Base-by-base conservation (phyloP, 2,113 vertebrate species). In the Takifugu flavidus region DNA sequence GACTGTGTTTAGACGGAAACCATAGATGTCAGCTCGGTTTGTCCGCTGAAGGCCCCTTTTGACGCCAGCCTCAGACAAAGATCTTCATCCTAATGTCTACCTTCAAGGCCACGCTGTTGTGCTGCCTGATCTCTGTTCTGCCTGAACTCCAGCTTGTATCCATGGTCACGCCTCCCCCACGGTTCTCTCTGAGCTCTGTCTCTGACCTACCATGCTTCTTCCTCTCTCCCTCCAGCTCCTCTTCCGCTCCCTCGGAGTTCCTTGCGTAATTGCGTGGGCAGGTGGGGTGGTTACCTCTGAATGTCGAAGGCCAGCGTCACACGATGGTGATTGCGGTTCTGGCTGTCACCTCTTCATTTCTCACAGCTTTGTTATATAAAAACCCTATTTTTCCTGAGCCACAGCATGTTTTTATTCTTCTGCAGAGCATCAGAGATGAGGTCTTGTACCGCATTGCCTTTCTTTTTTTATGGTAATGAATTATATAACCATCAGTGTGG, bases 231-330 rank as follows among this genome's bases (percentile, higher is more conserved):
- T 69, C 44, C 25, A 8, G 70, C 25, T 6, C 65, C 12, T 29
- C 47, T 65, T 63, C 53, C 28, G 47, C 64, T 67, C 51, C 46
- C 0, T 1, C 13, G 55, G 43, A 7, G 15, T 55, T 20, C 49
- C 14, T 65, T 68, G 75, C 66, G 66, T 87, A 77, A 82, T 74
- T 50, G 56, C 6, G 49, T 68, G 27, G 61, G 73, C 61, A 84
- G 75, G 71, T 78, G 66, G 79, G 31, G 56, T 50, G 58, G 63
- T 59, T 52, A 45, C 49, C 63, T 53, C 67, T 53, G 29, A 64
- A 62, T 51, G 63, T 53, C 20, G 45, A 74, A n/a, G 28, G 13
- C 70, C 45, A 56, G 67, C 49, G 50, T 79, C 75, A 71, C 13
- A 64, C 45, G 27, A 59, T 50, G 27, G 42, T 26, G 14, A 5